Conservation (phyloP, 2,888 invertebrate species). For the Orchesellides sinensis region DNA sequence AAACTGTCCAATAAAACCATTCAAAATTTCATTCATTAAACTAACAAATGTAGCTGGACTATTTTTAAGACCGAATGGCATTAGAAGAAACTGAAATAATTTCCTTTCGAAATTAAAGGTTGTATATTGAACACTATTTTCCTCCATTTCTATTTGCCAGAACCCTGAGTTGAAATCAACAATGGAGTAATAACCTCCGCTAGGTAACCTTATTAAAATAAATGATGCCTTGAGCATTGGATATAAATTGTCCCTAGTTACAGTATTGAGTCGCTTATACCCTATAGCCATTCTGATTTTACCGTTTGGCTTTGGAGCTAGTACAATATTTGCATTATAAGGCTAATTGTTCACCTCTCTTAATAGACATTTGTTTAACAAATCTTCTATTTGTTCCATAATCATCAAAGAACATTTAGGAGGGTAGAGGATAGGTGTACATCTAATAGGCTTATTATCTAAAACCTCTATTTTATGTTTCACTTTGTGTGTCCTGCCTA, state of each 20-base stretch:
- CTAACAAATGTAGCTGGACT: conserved; percentile 47
- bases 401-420: conserved; percentile 3
- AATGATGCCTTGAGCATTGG: conserved; percentile 39
- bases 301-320: conserved; percentile 37
- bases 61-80: conserved; percentile 61
- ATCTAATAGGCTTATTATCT: conserved; percentile 9
- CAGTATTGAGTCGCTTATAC: conserved; percentile 36
- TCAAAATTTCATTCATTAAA: conserved; percentile 51
- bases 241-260: conserved; percentile 26
- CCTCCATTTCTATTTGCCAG: conserved; percentile 53
- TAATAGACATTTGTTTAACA: conserved; percentile 38
- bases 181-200: conserved; percentile 36
- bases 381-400: conserved; percentile 23
- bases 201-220: conserved; percentile 40
- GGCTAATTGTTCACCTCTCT: conserved; percentile 7
- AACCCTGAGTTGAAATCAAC: conserved; percentile 57
- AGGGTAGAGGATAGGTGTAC: conserved; percentile 21
- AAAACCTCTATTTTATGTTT: conserved; percentile 48
- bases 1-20: conserved; percentile 32
- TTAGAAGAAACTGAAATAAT: conserved; percentile 23
- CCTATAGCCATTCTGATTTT: conserved; percentile 35
- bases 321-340: conserved; percentile 31
- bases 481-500: conserved; percentile 1
- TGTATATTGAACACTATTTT: conserved; percentile 40
- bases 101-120: conserved; percentile 31